A percentile compares a stretch with the other conserved stretches of the same genome.
phyloP scores from a whole-genome alignment of 2,113 vertebrate species.

The Actinemys pallida region DNA sequence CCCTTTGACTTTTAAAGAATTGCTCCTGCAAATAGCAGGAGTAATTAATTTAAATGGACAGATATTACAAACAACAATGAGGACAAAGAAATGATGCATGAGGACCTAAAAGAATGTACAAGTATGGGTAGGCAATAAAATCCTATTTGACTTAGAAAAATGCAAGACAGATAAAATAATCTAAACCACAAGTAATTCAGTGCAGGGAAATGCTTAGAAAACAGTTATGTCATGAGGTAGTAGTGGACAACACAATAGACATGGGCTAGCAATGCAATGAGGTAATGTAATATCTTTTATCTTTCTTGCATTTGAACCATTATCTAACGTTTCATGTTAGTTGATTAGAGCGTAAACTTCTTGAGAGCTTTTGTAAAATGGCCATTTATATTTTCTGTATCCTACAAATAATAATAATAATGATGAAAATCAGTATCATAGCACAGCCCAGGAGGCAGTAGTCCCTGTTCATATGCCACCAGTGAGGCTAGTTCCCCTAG shows the following conservation, averaged over 20 bases:
- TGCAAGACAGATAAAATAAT: neutral
- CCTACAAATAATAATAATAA: neutral
- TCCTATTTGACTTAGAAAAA: neutral
- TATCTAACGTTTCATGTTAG: neutral
- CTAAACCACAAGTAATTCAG: neutral
- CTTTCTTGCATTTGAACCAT: slow-evolving; percentile 2
- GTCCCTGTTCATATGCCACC: rapidly evolving
- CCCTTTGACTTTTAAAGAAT: neutral
- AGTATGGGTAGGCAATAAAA: neutral
- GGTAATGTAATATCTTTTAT: neutral
- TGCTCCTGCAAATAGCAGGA: neutral
- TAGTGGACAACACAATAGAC: neutral
- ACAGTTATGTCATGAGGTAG: neutral
- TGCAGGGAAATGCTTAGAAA: neutral
- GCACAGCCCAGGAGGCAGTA: neutral
- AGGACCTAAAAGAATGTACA: neutral
- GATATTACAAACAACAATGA: neutral
- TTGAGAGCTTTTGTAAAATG: slow-evolving; percentile 2
- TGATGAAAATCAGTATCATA: neutral
- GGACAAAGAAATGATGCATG: neutral
- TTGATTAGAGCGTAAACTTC: neutral
- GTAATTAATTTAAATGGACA: neutral
- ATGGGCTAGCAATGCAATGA: neutral
- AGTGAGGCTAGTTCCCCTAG: neutral
- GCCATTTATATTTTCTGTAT: neutral